A percentile compares a stretch with the other conserved stretches of the same genome.
These are phyloP conservation scores for Hydrotaea cyrtoneurina DNA, from an alignment of 2,888 invertebrate genomes.

Conservation along the genomic window DNA sequence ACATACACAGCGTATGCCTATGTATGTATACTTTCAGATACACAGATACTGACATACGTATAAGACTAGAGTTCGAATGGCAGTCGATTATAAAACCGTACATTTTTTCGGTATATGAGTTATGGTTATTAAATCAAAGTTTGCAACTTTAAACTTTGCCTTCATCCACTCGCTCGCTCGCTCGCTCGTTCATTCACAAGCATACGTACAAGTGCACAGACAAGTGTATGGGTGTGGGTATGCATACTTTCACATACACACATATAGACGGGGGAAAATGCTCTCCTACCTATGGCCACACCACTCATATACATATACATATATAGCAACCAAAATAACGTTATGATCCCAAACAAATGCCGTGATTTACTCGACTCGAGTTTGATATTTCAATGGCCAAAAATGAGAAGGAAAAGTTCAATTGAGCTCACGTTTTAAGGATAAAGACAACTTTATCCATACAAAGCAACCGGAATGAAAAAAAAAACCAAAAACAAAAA, in stretches of 20 bases:
- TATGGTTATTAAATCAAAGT: conserved; percentile 67
- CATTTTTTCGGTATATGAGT: conserved; percentile 58
- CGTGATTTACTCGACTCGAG: conserved; percentile 58
- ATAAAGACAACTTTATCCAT: conserved; percentile 64
- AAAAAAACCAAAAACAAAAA: neutral
- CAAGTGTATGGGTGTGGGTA: neutral
- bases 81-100: conserved; percentile 55
- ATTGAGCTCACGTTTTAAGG: conserved; percentile 67
- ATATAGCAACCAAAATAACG: conserved; percentile 25
- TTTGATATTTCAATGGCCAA: conserved; percentile 58
- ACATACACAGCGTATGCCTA: conserved; percentile 37
- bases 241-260: neutral
- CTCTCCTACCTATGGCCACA: conserved; percentile 26
- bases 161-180: conserved; percentile 39
- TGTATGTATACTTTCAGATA: neutral
- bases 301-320: neutral
- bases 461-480: conserved; percentile 2
- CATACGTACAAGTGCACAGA: conserved; percentile 21
- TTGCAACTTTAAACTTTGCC: conserved; percentile 65
- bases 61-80: conserved; percentile 31
- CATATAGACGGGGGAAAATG: too few species aligned
- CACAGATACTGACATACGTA: neutral
- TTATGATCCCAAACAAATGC: conserved; percentile 65
- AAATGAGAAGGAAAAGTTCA: conserved; percentile 53
- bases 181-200: conserved; percentile 6